Evolutionary conservation across 2,797 vertebrate species (phyloP).

Genomic region (Myotis vivesi): DNA sequence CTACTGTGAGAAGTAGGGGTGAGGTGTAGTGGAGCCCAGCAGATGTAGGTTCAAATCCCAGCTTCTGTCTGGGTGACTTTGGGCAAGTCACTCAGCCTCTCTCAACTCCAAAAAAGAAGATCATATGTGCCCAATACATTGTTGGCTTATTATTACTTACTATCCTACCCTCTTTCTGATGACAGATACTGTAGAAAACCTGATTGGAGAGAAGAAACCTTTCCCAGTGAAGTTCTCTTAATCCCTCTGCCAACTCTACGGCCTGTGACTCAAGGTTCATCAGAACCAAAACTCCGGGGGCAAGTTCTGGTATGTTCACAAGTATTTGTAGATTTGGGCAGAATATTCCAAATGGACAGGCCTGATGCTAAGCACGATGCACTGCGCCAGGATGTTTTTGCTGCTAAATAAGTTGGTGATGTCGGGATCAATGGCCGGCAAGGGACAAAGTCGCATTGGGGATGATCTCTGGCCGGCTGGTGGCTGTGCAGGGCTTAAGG

Average conservation of each 20-base stretch:
- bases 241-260: neutral
- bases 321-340: neutral
- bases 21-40: neutral
- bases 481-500: neutral
- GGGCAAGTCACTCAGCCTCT: neutral
- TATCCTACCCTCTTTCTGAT: neutral
- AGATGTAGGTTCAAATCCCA: neutral
- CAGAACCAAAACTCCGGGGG: neutral
- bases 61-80: neutral
- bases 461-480: neutral
- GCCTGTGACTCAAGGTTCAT: neutral
- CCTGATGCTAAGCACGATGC: neutral
- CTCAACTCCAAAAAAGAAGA: neutral
- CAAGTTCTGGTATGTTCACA: neutral
- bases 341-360: neutral
- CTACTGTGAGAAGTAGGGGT: neutral
- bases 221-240: neutral
- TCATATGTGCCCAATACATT: too few species aligned
- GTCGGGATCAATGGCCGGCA: neutral
- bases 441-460: neutral
- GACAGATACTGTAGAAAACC: neutral
- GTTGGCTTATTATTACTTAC: neutral
- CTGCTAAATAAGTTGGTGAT: neutral
- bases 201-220: conserved; percentile 21
- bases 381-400: neutral